Conservation (phyloP, 2,888 invertebrate species). For the Molorchus minor region DNA sequence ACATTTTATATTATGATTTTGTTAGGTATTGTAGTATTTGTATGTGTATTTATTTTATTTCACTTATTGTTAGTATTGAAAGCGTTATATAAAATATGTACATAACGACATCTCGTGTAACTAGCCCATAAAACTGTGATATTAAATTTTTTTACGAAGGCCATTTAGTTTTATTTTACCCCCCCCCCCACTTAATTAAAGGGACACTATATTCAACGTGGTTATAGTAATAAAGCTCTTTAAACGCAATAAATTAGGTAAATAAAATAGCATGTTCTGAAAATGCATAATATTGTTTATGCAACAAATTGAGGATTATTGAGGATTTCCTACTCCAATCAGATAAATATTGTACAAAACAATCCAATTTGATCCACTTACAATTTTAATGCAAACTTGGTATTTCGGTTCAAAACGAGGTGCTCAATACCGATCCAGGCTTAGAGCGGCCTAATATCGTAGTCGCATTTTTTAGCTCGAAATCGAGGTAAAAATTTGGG, state of each 20-base stretch:
- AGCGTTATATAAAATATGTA: not conserved
- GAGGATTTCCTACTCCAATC: too few relatives aligned
- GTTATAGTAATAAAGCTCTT: not conserved
- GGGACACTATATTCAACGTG: not conserved
- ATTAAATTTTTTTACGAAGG: conserved; percentile 7
- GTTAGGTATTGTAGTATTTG: not conserved
- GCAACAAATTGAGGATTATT: too few relatives aligned
- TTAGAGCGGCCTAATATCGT: too few relatives aligned
- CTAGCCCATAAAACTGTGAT: conserved; percentile 16
- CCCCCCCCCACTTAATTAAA: not conserved
- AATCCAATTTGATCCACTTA: too few relatives aligned
- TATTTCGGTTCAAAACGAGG: too few relatives aligned
- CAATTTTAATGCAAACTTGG: too few relatives aligned
- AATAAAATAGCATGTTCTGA: too few relatives aligned
- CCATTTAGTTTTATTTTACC: not conserved
- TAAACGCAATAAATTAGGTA: not conserved
- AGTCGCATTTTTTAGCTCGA: too few relatives aligned
- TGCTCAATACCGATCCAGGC: too few relatives aligned
- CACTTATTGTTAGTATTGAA: not conserved
- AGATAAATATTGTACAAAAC: too few relatives aligned
- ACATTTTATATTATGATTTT: conserved; percentile 23
- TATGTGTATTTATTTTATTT: conserved; percentile 23
- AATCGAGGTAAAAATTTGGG: too few relatives aligned
- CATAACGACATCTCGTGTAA: not conserved
- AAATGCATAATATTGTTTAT: too few relatives aligned